A percentile compares a stretch with the other conserved stretches of the same genome.
phyloP scores from a whole-genome alignment of 2,113 vertebrate species.

The Nothocercus nigrocapillus region DNA sequence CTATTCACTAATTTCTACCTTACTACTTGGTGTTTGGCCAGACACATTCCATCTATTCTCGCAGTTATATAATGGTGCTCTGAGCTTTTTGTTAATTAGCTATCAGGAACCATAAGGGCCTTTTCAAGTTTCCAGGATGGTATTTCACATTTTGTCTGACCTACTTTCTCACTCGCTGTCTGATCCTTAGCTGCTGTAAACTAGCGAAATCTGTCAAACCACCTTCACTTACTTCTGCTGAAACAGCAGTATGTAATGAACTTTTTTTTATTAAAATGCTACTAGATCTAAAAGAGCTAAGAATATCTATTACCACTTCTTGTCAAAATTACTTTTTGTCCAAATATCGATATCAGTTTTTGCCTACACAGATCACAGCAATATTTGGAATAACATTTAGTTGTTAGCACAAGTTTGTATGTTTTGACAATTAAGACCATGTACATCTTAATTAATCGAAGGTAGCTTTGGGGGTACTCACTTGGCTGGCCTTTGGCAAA shows the following conservation, averaged over 20 bases:
- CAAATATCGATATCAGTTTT: background rate
- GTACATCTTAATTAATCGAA: background rate
- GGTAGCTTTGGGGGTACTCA: background rate
- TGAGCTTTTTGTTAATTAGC: background rate
- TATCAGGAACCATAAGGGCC: background rate
- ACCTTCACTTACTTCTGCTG: background rate
- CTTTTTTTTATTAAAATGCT: background rate
- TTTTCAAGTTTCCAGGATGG: background rate
- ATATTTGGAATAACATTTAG: background rate
- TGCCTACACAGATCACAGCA: background rate
- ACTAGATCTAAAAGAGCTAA: too few species aligned
- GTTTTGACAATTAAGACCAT: background rate
- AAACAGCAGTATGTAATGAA: background rate
- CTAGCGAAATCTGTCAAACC: background rate
- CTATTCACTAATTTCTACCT: background rate
- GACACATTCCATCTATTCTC: background rate
- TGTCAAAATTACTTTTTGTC: background rate
- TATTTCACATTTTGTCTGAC: background rate
- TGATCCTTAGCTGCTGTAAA: background rate
- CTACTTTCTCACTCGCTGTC: background rate
- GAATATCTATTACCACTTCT: background rate
- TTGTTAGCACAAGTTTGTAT: background rate
- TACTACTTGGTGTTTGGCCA: background rate
- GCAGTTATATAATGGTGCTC: background rate
- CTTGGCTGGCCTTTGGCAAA: background rate